These are phyloP conservation scores for Tetranychus cinnabarinus DNA, from an alignment of 1,140 invertebrate species.

Conservation along the genomic window DNA sequence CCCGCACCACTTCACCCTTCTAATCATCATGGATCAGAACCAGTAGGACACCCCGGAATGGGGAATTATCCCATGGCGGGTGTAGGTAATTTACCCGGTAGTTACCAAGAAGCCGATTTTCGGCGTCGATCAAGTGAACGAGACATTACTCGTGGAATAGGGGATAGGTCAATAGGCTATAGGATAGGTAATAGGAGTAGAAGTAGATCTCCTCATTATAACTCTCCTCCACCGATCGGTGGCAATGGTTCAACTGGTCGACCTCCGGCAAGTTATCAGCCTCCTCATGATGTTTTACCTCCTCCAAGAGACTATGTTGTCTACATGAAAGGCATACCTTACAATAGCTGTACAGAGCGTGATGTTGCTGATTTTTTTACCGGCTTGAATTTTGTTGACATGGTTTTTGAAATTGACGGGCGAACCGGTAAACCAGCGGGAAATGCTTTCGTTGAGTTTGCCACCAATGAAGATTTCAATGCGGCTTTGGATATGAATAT, in stretches of 20 bases:
- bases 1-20: background rate
- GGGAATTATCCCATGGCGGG: background rate
- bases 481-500: conserved; percentile 16
- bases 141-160: background rate
- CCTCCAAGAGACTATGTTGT: conserved; percentile 18
- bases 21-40: background rate
- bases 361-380: conserved; percentile 50
- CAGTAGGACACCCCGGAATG: background rate
- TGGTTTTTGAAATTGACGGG: conserved; percentile 37
- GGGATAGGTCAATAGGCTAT: background rate
- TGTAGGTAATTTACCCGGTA: background rate
- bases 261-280: background rate
- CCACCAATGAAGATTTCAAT: conserved; percentile 32
- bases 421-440: conserved; percentile 26
- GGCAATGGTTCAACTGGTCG: background rate
- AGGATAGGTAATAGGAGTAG: background rate
- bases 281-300: background rate
- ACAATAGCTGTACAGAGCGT: conserved; percentile 39
- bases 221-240: background rate
- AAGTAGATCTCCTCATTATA: background rate
- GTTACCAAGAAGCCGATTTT: background rate
- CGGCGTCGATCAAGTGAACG: background rate
- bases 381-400: conserved; percentile 35
- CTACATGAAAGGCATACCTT: conserved; percentile 39
- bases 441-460: conserved; percentile 45